Evolutionary conservation across 2,113 vertebrate species (phyloP), one percentile per base, ranked within the genome.

Genomic region (Mustela nigripes): DNA sequence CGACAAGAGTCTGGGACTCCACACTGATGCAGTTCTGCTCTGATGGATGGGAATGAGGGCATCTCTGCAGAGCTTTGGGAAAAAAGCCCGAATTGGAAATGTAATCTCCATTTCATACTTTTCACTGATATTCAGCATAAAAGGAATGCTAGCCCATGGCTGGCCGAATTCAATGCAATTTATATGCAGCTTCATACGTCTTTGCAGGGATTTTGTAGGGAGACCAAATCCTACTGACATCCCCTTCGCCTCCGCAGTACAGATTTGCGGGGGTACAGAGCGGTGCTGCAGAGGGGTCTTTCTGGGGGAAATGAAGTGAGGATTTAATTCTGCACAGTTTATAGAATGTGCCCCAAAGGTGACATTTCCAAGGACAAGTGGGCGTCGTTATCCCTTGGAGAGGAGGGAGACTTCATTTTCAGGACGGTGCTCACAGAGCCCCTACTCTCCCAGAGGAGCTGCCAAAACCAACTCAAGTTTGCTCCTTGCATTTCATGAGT

Each of bases 61-160:
- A 98, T 98, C 96, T 98, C 97, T 90, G 96, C 36, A 97, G 98
- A 97, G 97, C 97, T 98, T 97, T 98, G 97, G 97, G 95, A 95
- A 98, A 97, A 97, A 97, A 98, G 96, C 97, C 98, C 98, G 97
- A 98, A 98, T 98, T 97, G 98, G 98, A 98, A 98, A 98, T 98
- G 98, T 97, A 98, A 98, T 98, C 97, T 98, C 97, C 97, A 98
- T 98, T 98, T 98, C 98, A 98, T 97, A 98, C 98, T 97, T 98
- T 98, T 97, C 91, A 92, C 98, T 97, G 97, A 98, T 98, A 98
- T 96, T 98, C 98, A 98, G 98, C 97, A 98, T 98, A 98, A 99
- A 99, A 98, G 98, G 89, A 78, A 87, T 11, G 65, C 97, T 93
- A 90, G 97, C 80, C 96, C 69, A 87, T 97, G 94, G 92, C 92